Percentiles rank a stretch among this genome's conserved stretches.
Conservation (phyloP, 2,113 vertebrate genomes). For the Mesitornis unicolor region DNA sequence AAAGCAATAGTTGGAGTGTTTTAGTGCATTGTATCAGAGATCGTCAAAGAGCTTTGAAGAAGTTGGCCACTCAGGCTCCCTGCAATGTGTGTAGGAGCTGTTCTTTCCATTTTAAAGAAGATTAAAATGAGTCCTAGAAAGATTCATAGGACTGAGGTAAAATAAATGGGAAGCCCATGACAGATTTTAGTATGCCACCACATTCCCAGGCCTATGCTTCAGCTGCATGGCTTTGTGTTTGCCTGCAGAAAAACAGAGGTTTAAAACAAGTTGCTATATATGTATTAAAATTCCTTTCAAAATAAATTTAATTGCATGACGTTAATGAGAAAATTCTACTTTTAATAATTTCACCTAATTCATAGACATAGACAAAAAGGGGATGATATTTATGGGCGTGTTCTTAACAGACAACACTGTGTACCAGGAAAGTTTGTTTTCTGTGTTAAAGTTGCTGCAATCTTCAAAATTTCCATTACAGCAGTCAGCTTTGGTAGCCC, state of each 20-base stretch:
- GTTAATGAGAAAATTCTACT: neutral
- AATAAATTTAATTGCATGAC: neutral
- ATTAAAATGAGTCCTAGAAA: neutral
- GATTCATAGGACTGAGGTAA: neutral
- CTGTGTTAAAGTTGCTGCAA: neutral
- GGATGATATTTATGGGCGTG: neutral
- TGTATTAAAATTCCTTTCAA: neutral
- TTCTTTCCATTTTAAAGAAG: constrained; percentile 1
- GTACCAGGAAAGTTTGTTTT: neutral
- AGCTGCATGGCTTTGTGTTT: neutral
- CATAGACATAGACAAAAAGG: neutral
- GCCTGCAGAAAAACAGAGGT: neutral
- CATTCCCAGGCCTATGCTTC: neutral
- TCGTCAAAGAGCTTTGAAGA: neutral
- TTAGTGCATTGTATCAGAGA: neutral
- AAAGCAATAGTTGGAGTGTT: neutral
- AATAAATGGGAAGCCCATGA: neutral
- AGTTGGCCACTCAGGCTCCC: neutral
- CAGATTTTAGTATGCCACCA: neutral
- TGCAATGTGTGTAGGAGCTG: neutral
- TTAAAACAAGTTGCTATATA: neutral
- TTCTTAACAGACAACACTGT: neutral
- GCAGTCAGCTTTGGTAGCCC: neutral
- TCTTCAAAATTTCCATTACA: neutral
- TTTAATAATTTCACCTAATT: neutral